A percentile compares a stretch with the other conserved stretches of the same genome.
Conservation (phyloP, 2,113 vertebrate genomes). For the Paracanthobrama guichenoti region DNA sequence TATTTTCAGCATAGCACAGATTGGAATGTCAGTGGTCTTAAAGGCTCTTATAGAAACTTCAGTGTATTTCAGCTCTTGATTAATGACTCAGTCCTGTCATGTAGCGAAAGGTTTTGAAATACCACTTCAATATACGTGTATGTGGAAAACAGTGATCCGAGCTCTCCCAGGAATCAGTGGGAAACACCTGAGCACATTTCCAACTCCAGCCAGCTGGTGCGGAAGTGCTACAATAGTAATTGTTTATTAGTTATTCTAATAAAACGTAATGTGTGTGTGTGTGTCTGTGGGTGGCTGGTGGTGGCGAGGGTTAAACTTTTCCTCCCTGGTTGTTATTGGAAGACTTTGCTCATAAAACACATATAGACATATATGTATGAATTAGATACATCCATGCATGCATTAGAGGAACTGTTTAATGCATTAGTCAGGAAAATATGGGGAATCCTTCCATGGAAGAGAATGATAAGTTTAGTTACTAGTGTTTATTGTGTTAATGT, state of each 20-base stretch:
- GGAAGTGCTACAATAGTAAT: conserved; percentile 9
- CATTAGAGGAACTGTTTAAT: neutral
- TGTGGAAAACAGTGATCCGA: conserved; percentile 15
- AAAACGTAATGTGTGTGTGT: neutral
- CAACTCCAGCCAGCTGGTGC: conserved; percentile 16
- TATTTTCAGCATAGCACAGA: conserved; percentile 36
- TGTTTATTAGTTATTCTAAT: conserved; percentile 18
- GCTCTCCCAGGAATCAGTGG: conserved; percentile 28
- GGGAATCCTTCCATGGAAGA: neutral
- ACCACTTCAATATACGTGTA: conserved; percentile 20
- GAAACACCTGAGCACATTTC: conserved; percentile 40
- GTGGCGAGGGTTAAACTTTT: neutral
- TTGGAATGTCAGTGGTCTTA: conserved; percentile 49
- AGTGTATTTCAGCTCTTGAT: conserved; percentile 31
- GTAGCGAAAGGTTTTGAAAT: conserved; percentile 37
- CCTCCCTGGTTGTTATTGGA: neutral
- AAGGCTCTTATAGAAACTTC: conserved; percentile 20
- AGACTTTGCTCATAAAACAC: neutral
- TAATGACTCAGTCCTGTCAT: conserved; percentile 45
- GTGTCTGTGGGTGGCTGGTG: too few relatives aligned
- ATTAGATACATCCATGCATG: neutral
- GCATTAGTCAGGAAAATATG: neutral
- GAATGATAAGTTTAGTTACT: neutral
- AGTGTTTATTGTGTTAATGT: neutral
- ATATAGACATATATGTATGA: neutral